Conservation (phyloP, 2,888 invertebrate genomes). For the Drosophila colorata region DNA sequence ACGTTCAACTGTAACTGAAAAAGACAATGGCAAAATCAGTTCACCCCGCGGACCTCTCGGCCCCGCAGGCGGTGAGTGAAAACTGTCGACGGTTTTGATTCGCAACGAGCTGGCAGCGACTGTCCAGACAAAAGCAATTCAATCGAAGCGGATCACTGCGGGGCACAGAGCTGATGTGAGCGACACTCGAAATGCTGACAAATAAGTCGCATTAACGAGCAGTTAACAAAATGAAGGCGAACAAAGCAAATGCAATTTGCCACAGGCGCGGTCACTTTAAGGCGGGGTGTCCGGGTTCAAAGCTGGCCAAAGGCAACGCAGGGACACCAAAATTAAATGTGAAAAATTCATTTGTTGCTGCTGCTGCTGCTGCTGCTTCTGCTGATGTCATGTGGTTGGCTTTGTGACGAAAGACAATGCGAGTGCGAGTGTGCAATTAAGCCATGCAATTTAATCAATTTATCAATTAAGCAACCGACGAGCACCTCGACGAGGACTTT, state of each 20-base stretch:
- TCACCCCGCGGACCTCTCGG: not conserved
- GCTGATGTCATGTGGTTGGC: constrained; percentile 46
- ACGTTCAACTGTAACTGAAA: constrained; percentile 15
- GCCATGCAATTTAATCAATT: constrained; percentile 78
- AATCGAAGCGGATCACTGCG: constrained; percentile 37
- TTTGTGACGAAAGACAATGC: constrained; percentile 51
- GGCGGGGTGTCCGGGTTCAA: not conserved
- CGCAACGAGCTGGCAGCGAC: not conserved
- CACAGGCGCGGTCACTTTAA: constrained; percentile 6
- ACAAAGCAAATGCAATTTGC: constrained; percentile 70
- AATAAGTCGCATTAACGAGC: constrained; percentile 74
- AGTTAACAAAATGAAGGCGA: constrained; percentile 46
- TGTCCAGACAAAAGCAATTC: constrained; percentile 54
- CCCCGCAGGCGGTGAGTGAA: constrained; percentile 36
- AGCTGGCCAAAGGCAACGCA: constrained; percentile 3
- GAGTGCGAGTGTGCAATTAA: constrained; percentile 64
- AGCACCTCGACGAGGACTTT: constrained; percentile 22
- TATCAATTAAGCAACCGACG: constrained; percentile 66
- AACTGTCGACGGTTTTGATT: constrained; percentile 17
- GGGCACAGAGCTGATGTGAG: constrained; percentile 20
- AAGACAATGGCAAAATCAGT: constrained; percentile 53
- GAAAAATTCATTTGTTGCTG: constrained; percentile 47
- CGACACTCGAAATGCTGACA: constrained; percentile 73
- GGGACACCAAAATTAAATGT: constrained; percentile 51
- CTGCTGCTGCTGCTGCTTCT: constrained; percentile 1